Percentiles rank a stretch among this genome's conserved stretches.
These are phyloP conservation scores for Stenchaetothrips biformis DNA, from an alignment of 2,888 invertebrate species.

Conservation along the genomic window DNA sequence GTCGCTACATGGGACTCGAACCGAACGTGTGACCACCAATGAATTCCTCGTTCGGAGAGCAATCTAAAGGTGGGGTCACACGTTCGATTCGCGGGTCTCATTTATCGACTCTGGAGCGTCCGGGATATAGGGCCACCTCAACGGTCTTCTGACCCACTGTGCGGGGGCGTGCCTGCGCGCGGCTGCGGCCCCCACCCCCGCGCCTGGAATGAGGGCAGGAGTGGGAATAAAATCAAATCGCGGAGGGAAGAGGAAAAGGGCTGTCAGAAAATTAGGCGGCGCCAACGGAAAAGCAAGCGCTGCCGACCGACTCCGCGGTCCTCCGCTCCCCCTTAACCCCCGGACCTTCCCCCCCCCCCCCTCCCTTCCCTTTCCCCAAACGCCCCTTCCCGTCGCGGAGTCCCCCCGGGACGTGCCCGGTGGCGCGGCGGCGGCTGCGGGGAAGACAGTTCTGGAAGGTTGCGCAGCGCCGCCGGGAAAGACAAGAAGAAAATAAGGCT, in stretches of 20 bases:
- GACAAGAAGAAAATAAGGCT: not conserved
- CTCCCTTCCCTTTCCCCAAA: not conserved
- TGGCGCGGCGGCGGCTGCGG: not conserved
- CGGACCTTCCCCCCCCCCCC: too few relatives aligned
- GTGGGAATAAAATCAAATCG: constrained; percentile 13
- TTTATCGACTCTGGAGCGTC: too few relatives aligned
- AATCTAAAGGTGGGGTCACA: too few relatives aligned
- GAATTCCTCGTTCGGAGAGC: too few relatives aligned
- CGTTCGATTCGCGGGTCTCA: too few relatives aligned
- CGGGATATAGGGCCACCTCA: too few relatives aligned
- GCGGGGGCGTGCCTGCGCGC: not conserved
- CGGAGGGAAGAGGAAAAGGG: not conserved
- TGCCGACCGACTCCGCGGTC: not conserved
- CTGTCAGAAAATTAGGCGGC: constrained; percentile 20
- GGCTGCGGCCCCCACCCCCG: not conserved
- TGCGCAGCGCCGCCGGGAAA: not conserved
- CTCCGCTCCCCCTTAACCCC: not conserved
- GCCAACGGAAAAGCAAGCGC: not conserved
- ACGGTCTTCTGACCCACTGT: not conserved
- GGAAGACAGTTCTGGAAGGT: not conserved
- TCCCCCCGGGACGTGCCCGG: not conserved
- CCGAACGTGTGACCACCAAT: too few relatives aligned
- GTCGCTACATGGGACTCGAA: too few relatives aligned
- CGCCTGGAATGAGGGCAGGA: not conserved
- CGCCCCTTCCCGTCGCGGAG: not conserved